phyloP scores from a whole-genome alignment of 2,888 invertebrate species.

The Eugnorisma glareosa region DNA sequence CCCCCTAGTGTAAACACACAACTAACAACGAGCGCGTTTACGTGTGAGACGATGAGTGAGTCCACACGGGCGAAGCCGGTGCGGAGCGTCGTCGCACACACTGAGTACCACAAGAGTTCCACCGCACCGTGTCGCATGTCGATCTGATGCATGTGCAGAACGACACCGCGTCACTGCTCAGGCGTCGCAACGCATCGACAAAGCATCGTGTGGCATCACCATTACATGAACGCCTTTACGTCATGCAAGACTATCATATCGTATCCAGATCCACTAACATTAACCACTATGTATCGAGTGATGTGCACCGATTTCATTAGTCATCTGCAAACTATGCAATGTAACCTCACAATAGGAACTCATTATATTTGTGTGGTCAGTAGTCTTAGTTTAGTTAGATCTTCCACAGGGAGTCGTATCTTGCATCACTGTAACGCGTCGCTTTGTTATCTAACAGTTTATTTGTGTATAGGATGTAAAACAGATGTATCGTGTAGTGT shows the following conservation, averaged over 20 bases:
- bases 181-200: neutral
- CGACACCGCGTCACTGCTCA: neutral
- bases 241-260: constrained; percentile 3
- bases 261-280: neutral
- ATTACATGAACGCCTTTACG: neutral
- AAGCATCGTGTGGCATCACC: neutral
- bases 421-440: constrained; percentile 44
- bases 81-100: neutral
- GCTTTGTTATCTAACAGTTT: constrained; percentile 25
- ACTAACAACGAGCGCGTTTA: constrained; percentile 1
- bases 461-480: constrained; percentile 24
- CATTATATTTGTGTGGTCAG: constrained; percentile 24
- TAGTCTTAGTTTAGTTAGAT: constrained; percentile 14
- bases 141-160: neutral
- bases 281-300: neutral
- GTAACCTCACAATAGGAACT: constrained; percentile 24
- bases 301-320: constrained; percentile 12
- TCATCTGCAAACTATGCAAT: constrained; percentile 26
- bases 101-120: neutral
- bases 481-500: constrained; percentile 8
- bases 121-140: neutral
- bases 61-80: neutral
- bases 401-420: neutral
- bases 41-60: neutral
- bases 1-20: constrained; percentile 1